Evolutionary conservation across 2,797 vertebrate species (phyloP), one percentile per base, ranked within the genome.

Genomic region (Kryptopterus vitreolus): DNA sequence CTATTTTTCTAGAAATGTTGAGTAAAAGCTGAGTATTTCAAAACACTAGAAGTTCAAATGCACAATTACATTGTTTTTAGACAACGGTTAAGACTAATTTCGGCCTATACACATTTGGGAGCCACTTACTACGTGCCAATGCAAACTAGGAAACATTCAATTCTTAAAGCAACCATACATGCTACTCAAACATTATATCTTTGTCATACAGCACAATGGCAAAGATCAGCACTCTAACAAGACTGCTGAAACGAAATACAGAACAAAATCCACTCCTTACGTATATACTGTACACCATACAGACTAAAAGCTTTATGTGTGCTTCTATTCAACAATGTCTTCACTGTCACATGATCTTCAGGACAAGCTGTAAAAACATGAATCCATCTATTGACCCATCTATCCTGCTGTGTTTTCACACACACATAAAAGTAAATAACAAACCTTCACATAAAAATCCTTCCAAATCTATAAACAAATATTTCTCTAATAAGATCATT

Each of bases 121-220:
- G 46, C 6, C 20, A 33, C 48, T 71, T 22, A 52, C 68, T 22
- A 3, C 26, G 7, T 15, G 2, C 20, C 24, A 8, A 71, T 22
- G 26, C 16, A 35, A 73, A 73, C 29, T 35, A 58, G 20, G 22
- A 1, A 57, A 38, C 22, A 74, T 33, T 71, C n/a, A 57, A n/a
- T 22, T 18, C 20, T 73, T 52, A 53, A 7, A 0, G 20, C n/a
- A 35, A 4, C 4, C 55, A 73, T 55, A 20, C 6, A 16, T 2
- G 1, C 50, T 73, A 38, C 13, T 35, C 55, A 72, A 33, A 72
- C 29, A 55, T 55, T 35, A 35, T 31, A 70, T 70, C 68, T 70
- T 70, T 29, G 68, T 1, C 15, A 20, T 20, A 52, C 15, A 52
- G 46, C 68, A 70, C 65, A 48, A 48, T 69, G n/a, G 24, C 18